Evolutionary conservation across 37 sponge, comb jelly and placozoan species (phyloP).

Genomic region (Beroe ovata): DNA sequence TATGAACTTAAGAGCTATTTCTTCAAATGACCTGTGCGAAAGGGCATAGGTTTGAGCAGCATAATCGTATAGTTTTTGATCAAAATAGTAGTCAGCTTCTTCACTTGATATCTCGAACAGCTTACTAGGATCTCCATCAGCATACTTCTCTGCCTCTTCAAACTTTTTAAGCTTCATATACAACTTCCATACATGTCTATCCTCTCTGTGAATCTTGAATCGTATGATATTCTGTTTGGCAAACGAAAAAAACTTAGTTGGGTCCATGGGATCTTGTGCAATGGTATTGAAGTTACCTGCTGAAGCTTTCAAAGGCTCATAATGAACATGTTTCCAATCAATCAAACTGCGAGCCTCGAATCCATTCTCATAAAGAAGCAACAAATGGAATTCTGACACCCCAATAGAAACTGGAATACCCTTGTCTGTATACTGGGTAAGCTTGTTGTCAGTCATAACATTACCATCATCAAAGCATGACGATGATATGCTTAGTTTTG

Average conservation of each 20-base stretch:
- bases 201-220: slow-evolving; percentile 63
- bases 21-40: slow-evolving; percentile 89
- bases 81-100: slow-evolving; percentile 85
- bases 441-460: slow-evolving; percentile 5
- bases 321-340: slow-evolving; percentile 65
- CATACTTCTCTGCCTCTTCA: slow-evolving; percentile 82
- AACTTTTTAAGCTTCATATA: slow-evolving; percentile 81
- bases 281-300: slow-evolving; percentile 5
- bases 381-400: slow-evolving; percentile 8
- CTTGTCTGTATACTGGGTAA: slow-evolving; percentile 12
- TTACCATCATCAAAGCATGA: slow-evolving; percentile 12
- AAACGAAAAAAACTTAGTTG: slow-evolving; percentile 29
- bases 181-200: slow-evolving; percentile 82
- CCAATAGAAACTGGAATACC: slow-evolving; percentile 54
- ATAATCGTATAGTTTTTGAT: slow-evolving; percentile 74
- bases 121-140: slow-evolving; percentile 69
- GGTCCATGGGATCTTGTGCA: slow-evolving; percentile 47
- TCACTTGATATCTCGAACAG: slow-evolving; percentile 55
- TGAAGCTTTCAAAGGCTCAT: slow-evolving; percentile 21
- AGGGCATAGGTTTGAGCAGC: slow-evolving; percentile 84
- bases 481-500: neutral
- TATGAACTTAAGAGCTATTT: slow-evolving; percentile 90
- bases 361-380: slow-evolving; percentile 59
- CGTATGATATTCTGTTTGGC: slow-evolving; percentile 32
- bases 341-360: slow-evolving; percentile 52